phyloP scores from a whole-genome alignment of 2,113 vertebrate genomes.

The Odocoileus hemionus region DNA sequence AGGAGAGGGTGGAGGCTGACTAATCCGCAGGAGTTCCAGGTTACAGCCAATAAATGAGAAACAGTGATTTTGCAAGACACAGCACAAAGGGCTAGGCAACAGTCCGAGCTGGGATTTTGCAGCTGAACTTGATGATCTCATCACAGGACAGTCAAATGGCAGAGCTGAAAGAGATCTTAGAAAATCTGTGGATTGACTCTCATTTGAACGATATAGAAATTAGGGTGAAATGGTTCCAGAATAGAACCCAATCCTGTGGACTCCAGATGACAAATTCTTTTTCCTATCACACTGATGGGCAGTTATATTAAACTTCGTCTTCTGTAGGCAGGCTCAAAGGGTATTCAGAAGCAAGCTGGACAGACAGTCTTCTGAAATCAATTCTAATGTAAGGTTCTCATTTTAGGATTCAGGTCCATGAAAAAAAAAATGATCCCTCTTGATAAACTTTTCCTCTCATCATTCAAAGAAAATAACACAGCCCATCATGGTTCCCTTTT shows the following conservation, averaged over 20 bases:
- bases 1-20: neutral
- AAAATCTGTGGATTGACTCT: neutral
- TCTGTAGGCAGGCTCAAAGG: neutral
- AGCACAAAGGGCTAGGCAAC: neutral
- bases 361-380: neutral
- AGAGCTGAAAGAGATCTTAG: neutral
- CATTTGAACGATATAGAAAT: conserved; percentile 34
- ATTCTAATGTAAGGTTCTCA: neutral
- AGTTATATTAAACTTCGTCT: neutral
- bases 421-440: neutral
- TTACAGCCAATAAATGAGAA: neutral
- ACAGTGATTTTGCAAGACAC: conserved; percentile 23
- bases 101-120: neutral
- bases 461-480: neutral
- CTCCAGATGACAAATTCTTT: neutral
- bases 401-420: neutral
- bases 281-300: neutral
- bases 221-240: neutral
- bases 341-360: conserved; percentile 25
- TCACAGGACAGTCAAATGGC: neutral
- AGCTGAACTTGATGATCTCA: conserved; percentile 28
- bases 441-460: neutral
- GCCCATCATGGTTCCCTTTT: conserved; percentile 11
- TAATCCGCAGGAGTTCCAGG: neutral
- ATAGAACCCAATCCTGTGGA: neutral